These are phyloP conservation scores for Aphaenogaster ashmeadi DNA, from an alignment of 1,140 invertebrate genomes.

Conservation along the genomic window DNA sequence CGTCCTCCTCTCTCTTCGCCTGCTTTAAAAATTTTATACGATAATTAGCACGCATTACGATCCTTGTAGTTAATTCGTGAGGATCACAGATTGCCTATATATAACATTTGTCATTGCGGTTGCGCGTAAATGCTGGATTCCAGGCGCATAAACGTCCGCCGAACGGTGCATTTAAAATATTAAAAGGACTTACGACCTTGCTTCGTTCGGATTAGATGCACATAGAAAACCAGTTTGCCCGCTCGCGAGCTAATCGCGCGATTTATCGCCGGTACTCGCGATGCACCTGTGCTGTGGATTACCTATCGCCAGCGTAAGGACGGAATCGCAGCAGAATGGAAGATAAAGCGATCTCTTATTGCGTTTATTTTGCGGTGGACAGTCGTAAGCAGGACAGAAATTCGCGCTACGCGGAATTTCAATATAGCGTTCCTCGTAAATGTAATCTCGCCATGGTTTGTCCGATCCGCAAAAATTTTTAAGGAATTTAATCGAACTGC, in stretches of 20 bases:
- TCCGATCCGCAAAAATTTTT: constrained; percentile 26
- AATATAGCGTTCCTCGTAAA: constrained; percentile 32
- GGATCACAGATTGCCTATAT: constrained; percentile 23
- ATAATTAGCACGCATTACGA: constrained; percentile 49
- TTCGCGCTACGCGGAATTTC: constrained; percentile 50
- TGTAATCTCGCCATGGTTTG: constrained; percentile 27
- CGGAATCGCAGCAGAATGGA: constrained; percentile 28
- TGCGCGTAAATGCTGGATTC: constrained; percentile 34
- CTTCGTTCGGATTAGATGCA: constrained; percentile 56
- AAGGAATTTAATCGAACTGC: constrained; percentile 12
- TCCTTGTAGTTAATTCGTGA: constrained; percentile 50
- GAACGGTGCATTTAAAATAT: constrained; percentile 71
- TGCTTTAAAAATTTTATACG: constrained; percentile 44
- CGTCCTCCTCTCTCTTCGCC: not conserved
- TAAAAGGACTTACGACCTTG: constrained; percentile 72
- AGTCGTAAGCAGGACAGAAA: constrained; percentile 23
- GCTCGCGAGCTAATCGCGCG: constrained; percentile 67
- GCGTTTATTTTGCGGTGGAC: constrained; percentile 14
- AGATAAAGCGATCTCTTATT: constrained; percentile 49
- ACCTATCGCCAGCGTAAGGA: constrained; percentile 41
- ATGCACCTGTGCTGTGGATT: constrained; percentile 70
- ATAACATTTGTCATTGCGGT: constrained; percentile 38
- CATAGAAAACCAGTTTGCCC: constrained; percentile 69
- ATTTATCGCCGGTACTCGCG: constrained; percentile 68
- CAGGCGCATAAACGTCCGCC: constrained; percentile 49